Conservation (phyloP, 2,888 invertebrate genomes). For the Diogma glabrata region DNA sequence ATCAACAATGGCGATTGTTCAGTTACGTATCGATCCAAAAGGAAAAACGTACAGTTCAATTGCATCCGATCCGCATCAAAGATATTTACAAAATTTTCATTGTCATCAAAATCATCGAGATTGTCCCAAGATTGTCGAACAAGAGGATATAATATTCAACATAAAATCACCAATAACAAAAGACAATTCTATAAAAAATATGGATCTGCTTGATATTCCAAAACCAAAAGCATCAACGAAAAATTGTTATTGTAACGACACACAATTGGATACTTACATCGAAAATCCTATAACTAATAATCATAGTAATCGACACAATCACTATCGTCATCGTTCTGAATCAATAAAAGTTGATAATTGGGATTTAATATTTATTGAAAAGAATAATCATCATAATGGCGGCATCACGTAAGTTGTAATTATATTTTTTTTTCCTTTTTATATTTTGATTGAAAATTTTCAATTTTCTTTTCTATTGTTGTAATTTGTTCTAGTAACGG, state of each 20-base stretch:
- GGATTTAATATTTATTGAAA: slow-evolving; percentile 14
- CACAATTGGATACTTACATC: too few relatives aligned
- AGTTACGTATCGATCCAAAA: slow-evolving; percentile 33
- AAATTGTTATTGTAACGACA: too few relatives aligned
- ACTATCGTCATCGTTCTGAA: slow-evolving; percentile 12
- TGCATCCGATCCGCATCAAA: neutral
- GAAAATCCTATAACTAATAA: neutral
- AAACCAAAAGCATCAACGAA: too few relatives aligned
- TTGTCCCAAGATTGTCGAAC: neutral
- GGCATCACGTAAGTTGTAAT: neutral
- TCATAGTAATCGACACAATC: neutral
- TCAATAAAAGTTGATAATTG: slow-evolving; percentile 16
- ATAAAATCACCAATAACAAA: neutral
- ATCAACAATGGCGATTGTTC: slow-evolving; percentile 34
- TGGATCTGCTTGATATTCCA: too few relatives aligned
- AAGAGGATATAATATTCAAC: neutral
- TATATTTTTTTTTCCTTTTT: neutral
- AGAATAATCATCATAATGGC: slow-evolving; percentile 1
- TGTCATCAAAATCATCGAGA: neutral
- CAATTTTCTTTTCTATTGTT: too few relatives aligned
- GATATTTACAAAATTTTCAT: slow-evolving; percentile 1
- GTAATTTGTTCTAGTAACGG: too few relatives aligned
- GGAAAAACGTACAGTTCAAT: slow-evolving; percentile 32
- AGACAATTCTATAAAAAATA: neutral
- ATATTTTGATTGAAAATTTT: too few relatives aligned